Evolutionary conservation across 2,888 invertebrate genomes (phyloP), one percentile per base, ranked within the genome.

Genomic region (Ormyrus thymus): DNA sequence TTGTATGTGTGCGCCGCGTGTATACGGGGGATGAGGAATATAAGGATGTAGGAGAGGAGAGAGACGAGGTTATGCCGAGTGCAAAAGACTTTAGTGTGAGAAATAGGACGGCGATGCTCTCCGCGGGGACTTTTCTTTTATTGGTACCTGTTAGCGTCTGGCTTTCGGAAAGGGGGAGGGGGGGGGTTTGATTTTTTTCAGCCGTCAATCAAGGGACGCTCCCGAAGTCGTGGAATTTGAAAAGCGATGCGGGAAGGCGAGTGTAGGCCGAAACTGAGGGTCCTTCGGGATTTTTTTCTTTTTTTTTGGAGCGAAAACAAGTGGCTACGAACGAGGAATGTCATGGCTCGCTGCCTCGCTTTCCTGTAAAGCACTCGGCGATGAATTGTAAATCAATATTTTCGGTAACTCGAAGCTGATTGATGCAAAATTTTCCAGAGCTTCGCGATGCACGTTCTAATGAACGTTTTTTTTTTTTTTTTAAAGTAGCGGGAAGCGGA

Each of bases 11-110:
- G 29, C 29, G 29, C 29, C 29, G 29, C 29, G 29, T 0, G 29
- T 29, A 29, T 29, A 29, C 29, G 29, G 29, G 48, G 55, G 62
- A 61, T 66, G 56, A 73, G 64, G 71, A 45, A 61, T 43, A 46
- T 55, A 43, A 45, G 43, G 51, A 51, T 29, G 69, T 15, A 10
- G 48, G 51, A 59, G 58, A 43, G 51, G 15, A 11, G 10, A 65
- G 61, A 61, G 46, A 53, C 48, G 50, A 58, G 55, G 50, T 48
- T 64, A 43, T 45, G 56, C 46, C 10, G 56, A 59, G 65, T 53
- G 65, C 48, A 56, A 64, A 51, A 53, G 64, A 71, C 56, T 55
- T 50, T 53, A 56, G 70, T 78, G 70, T 74, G 78, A 69, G 73
- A 72, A 70, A 75, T 68, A 62, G 78, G 78, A 75, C 70, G 75